These are phyloP conservation scores for Archilochus colubris DNA, from an alignment of 2,113 vertebrate genomes.

Conservation along the genomic window DNA sequence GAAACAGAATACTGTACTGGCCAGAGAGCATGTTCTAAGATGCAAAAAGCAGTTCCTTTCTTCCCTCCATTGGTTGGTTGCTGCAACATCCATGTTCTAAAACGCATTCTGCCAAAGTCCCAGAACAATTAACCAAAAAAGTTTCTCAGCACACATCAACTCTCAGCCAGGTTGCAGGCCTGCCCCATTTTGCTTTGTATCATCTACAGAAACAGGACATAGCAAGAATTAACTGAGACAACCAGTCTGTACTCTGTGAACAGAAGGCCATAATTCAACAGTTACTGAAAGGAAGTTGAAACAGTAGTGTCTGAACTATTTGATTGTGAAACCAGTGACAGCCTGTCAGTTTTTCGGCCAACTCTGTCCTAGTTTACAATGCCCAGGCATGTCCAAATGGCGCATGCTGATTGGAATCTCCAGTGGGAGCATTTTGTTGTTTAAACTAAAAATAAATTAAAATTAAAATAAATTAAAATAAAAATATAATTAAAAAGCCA, in stretches of 20 bases:
- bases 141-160: neutral
- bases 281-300: conserved; percentile 29
- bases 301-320: neutral
- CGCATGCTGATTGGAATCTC: fast-evolving
- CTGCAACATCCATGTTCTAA: neutral
- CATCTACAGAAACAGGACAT: neutral
- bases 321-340: neutral
- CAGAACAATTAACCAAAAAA: neutral
- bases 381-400: neutral
- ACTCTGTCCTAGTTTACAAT: neutral
- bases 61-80: neutral
- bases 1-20: conserved; percentile 2
- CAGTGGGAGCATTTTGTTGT: neutral
- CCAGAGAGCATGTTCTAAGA: neutral
- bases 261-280: neutral
- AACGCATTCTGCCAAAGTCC: neutral
- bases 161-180: neutral
- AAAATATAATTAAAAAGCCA: neutral
- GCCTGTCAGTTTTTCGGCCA: neutral
- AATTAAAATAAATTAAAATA: neutral
- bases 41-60: neutral
- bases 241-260: neutral
- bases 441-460: neutral
- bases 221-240: neutral
- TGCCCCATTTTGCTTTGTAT: neutral